Conservation (phyloP, 2,113 vertebrate species). For the Nannospalax galili region DNA sequence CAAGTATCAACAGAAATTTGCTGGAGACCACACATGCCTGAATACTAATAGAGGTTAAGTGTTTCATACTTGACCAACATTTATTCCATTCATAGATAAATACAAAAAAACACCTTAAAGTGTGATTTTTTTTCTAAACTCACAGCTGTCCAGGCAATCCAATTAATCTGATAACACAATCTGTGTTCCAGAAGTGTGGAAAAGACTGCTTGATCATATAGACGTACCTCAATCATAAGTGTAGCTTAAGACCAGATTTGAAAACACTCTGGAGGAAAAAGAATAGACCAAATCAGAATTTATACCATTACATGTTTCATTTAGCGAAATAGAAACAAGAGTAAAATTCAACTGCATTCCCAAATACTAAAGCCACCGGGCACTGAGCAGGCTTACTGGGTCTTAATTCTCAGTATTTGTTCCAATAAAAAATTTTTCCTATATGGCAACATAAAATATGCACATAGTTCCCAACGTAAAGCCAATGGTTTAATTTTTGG, state of each 20-base stretch:
- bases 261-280: not conserved
- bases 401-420: not conserved
- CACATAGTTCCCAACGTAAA: not conserved
- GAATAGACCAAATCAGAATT: not conserved
- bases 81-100: not conserved
- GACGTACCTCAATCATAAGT: not conserved
- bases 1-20: not conserved
- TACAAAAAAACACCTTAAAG: not conserved
- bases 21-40: not conserved
- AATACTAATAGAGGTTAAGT: not conserved
- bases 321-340: slow-evolving; percentile 6
- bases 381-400: not conserved
- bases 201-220: not conserved
- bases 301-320: slow-evolving; percentile 34
- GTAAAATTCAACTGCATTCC: not conserved
- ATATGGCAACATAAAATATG: not conserved
- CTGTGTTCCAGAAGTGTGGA: slow-evolving; percentile 4
- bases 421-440: not conserved
- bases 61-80: not conserved
- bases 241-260: slow-evolving; percentile 17
- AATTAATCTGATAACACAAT: not conserved
- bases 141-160: not conserved
- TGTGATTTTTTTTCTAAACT: not conserved
- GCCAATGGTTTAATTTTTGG: not conserved
- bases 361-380: not conserved